phyloP scores from a whole-genome alignment of 2,888 invertebrate genomes.

The Acrobasis consociella region DNA sequence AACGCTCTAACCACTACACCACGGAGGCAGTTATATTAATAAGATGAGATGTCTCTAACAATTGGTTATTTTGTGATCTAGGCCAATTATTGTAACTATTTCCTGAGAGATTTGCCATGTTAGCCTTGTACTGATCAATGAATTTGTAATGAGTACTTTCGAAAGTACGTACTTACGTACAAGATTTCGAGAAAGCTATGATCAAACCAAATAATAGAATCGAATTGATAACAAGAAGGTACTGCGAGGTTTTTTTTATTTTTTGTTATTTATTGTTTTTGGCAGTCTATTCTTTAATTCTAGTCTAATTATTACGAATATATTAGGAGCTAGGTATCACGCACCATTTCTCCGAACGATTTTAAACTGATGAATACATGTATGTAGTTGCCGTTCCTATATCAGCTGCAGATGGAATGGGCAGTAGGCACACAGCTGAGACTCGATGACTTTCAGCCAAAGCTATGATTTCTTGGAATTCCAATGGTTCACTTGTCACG shows the following conservation, averaged over 20 bases:
- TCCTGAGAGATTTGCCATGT: slow-evolving; percentile 16
- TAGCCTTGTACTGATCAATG: too few relatives aligned
- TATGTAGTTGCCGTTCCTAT: background rate
- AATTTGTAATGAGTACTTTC: too few relatives aligned
- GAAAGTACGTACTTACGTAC: background rate
- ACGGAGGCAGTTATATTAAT: too few relatives aligned
- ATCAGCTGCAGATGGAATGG: background rate
- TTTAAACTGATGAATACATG: background rate
- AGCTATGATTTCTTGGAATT: slow-evolving; percentile 26
- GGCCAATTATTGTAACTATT: slow-evolving; percentile 16
- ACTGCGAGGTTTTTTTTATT: too few relatives aligned
- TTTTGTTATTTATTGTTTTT: too few relatives aligned
- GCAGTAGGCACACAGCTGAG: slow-evolving; percentile 8
- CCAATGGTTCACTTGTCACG: slow-evolving; percentile 35
- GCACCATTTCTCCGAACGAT: background rate
- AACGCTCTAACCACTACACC: too few relatives aligned
- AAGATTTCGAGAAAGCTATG: too few relatives aligned
- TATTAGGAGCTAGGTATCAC: too few relatives aligned
- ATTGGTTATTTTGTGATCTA: slow-evolving; percentile 17
- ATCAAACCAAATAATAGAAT: too few relatives aligned
- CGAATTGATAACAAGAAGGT: too few relatives aligned
- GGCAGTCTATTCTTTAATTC: background rate
- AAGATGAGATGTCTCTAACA: slow-evolving; percentile 13
- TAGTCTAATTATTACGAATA: too few relatives aligned
- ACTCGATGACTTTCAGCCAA: slow-evolving; percentile 20